Conservation (phyloP, 2,888 invertebrate genomes). For the Crioceris asparagi region DNA sequence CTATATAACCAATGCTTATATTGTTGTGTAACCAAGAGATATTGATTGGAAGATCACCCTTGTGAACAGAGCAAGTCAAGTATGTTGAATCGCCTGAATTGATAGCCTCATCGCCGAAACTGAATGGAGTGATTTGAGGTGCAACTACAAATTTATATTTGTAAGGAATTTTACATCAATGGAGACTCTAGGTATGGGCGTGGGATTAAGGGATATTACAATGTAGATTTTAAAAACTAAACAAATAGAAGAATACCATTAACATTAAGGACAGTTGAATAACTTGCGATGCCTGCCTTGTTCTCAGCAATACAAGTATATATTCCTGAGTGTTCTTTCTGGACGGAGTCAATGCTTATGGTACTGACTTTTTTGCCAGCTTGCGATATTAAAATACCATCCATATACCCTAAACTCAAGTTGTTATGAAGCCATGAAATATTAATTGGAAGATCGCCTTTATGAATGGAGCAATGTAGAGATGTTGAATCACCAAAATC, state of each 20-base stretch:
- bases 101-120: slow-evolving; percentile 63
- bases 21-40: slow-evolving; percentile 66
- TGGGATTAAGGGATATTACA: slow-evolving; percentile 3
- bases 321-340: slow-evolving; percentile 56
- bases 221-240: neutral
- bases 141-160: slow-evolving; percentile 41
- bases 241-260: slow-evolving; percentile 45
- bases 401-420: slow-evolving; percentile 32
- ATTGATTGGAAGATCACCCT: slow-evolving; percentile 69
- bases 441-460: slow-evolving; percentile 60
- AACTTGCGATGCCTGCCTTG: slow-evolving; percentile 52
- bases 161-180: slow-evolving; percentile 7
- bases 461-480: slow-evolving; percentile 56
- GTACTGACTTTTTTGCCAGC: slow-evolving; percentile 48
- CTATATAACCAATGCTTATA: slow-evolving; percentile 33
- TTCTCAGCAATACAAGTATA: slow-evolving; percentile 61
- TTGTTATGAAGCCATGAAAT: slow-evolving; percentile 52
- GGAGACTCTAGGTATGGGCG: neutral
- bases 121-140: slow-evolving; percentile 58
- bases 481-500: slow-evolving; percentile 64
- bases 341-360: slow-evolving; percentile 51
- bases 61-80: slow-evolving; percentile 62
- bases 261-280: slow-evolving; percentile 52
- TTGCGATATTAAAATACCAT: slow-evolving; percentile 35
- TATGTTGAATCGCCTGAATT: slow-evolving; percentile 70